Conservation (phyloP, 2,888 invertebrate genomes). For the Onthophagus sagittarius region DNA sequence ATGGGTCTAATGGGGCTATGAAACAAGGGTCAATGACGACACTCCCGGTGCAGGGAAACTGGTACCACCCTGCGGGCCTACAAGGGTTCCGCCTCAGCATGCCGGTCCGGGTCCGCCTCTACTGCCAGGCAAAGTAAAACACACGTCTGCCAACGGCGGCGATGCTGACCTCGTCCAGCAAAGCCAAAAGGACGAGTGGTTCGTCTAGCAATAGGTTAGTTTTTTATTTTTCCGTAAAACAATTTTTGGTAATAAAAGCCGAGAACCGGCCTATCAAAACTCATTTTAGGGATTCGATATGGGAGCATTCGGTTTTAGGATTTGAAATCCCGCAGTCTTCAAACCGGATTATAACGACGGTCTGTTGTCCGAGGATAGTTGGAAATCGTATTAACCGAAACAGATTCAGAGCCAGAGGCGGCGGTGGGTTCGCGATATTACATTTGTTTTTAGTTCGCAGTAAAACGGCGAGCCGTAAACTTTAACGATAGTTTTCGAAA, state of each 20-base stretch:
- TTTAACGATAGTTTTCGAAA: slow-evolving; percentile 13
- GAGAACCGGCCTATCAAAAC: not conserved
- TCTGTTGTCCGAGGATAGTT: not conserved
- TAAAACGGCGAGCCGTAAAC: slow-evolving; percentile 4
- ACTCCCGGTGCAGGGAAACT: slow-evolving; percentile 80
- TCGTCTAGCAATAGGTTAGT: slow-evolving; percentile 69
- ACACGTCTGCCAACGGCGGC: slow-evolving; percentile 44
- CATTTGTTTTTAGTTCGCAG: slow-evolving; percentile 7
- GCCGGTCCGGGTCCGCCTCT: slow-evolving; percentile 69
- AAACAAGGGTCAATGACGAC: slow-evolving; percentile 56
- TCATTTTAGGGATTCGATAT: not conserved
- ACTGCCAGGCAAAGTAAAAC: slow-evolving; percentile 70
- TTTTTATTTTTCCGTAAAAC: slow-evolving; percentile 16
- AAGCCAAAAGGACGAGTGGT: slow-evolving; percentile 87
- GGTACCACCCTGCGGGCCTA: slow-evolving; percentile 91
- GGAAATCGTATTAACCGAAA: not conserved
- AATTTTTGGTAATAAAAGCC: not conserved
- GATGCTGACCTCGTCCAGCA: slow-evolving; percentile 53
- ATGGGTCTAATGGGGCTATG: slow-evolving; percentile 67
- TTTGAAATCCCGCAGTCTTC: not conserved
- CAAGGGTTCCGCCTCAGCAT: slow-evolving; percentile 51
- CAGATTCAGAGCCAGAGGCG: not conserved
- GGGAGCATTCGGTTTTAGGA: not conserved
- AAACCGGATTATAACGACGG: not conserved
- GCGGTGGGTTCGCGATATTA: slow-evolving; percentile 1